Evolutionary conservation across 2,797 vertebrate genomes (phyloP).

Genomic region (Echeneis naucrates): DNA sequence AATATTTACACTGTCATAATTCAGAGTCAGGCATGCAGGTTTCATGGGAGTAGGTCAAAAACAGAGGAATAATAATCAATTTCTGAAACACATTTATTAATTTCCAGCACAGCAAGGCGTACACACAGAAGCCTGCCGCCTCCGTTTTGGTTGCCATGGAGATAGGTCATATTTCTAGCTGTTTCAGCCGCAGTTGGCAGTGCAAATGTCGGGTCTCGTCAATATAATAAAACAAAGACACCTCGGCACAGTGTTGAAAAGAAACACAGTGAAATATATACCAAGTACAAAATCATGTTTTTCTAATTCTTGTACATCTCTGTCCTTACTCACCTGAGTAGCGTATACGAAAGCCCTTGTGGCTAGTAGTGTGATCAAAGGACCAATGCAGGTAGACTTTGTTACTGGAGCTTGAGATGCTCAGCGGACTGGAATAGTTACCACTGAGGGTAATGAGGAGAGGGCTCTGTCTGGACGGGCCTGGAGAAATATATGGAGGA

Average conservation of each 20-base stretch:
- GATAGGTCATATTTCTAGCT: slow-evolving; percentile 64
- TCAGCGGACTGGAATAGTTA: slow-evolving; percentile 94
- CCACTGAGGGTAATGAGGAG: slow-evolving; percentile 95
- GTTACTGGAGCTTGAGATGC: slow-evolving; percentile 92
- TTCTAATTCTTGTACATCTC: not conserved
- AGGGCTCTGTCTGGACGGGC: slow-evolving; percentile 93
- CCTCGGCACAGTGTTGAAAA: slow-evolving; percentile 5
- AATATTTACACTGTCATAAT: slow-evolving; percentile 84
- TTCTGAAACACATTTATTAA: slow-evolving; percentile 46
- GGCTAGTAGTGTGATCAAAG: slow-evolving; percentile 95
- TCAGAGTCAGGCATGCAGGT: slow-evolving; percentile 76
- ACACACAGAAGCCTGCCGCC: slow-evolving; percentile 55
- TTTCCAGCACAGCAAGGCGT: slow-evolving; percentile 43
- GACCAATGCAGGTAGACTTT: slow-evolving; percentile 97
- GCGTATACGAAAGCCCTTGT: slow-evolving; percentile 97
- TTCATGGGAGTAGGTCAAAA: slow-evolving; percentile 58
- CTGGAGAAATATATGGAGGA: slow-evolving; percentile 73
- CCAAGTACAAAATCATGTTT: not conserved
- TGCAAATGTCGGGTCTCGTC: slow-evolving; percentile 37
- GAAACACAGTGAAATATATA: slow-evolving; percentile 25
- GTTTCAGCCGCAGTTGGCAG: slow-evolving; percentile 46
- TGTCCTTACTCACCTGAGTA: slow-evolving; percentile 89
- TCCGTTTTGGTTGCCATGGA: slow-evolving; percentile 67
- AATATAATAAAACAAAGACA: slow-evolving; percentile 37
- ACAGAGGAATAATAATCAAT: slow-evolving; percentile 55